Evolutionary conservation across 92 coral and sea anemone species (phyloP).

Genomic region (Virgularia gustaviana): DNA sequence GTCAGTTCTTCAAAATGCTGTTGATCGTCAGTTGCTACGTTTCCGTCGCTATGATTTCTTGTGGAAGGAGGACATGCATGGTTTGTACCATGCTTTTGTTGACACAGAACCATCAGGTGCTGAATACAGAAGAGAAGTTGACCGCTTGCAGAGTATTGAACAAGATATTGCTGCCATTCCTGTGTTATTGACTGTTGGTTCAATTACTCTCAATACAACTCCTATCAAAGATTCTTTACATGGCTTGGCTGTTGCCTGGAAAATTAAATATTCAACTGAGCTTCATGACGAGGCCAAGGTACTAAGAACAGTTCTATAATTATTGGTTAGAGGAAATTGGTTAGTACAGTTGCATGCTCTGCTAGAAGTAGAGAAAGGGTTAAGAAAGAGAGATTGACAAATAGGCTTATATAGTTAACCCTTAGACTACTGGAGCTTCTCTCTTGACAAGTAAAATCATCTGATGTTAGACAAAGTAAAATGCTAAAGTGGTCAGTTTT

Average conservation of each 20-base stretch:
- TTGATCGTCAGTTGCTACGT: conserved; percentile 78
- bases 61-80: conserved; percentile 98
- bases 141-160: conserved; percentile 80
- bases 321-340: too few species aligned
- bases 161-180: conserved; percentile 76
- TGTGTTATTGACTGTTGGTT: conserved; percentile 66
- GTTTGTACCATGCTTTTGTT: conserved; percentile 82
- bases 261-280: conserved; percentile 88
- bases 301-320: neutral
- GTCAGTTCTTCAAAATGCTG: conserved; percentile 81
- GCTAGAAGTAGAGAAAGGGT: too few species aligned
- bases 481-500: too few species aligned
- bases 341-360: too few species aligned
- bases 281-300: conserved; percentile 97
- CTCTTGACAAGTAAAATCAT: too few species aligned
- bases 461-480: too few species aligned
- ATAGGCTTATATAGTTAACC: neutral
- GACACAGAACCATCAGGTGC: conserved; percentile 85
- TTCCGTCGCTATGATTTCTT: conserved; percentile 94
- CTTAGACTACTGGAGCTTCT: neutral
- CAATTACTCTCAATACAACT: conserved; percentile 80
- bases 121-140: conserved; percentile 75
- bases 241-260: conserved; percentile 98
- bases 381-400: too few species aligned
- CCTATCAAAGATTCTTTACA: conserved; percentile 97